Evolutionary conservation across 2,888 invertebrate genomes (phyloP).

Genomic region (Platerodrilus igneus): DNA sequence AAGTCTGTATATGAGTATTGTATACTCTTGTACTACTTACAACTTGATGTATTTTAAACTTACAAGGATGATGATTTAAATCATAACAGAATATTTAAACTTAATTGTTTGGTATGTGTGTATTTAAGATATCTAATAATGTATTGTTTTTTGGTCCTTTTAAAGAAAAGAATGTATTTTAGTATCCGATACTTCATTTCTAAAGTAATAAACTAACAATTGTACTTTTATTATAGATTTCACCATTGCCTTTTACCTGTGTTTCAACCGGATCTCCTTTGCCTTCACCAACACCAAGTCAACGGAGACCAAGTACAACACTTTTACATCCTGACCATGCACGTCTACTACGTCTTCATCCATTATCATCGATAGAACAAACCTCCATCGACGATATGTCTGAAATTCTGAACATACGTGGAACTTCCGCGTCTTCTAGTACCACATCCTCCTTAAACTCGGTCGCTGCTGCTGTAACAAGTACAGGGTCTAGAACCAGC

Average conservation of each 20-base stretch:
- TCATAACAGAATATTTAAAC: no score
- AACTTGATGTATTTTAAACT: no score
- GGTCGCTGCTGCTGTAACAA: constrained; percentile 43
- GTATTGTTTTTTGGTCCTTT: no score
- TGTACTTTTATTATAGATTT: constrained; percentile 49
- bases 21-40: no score
- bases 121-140: no score
- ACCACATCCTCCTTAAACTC: constrained; percentile 59
- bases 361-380: constrained; percentile 46
- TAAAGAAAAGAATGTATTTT: no score
- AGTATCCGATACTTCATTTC: no score
- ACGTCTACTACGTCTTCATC: constrained; percentile 53
- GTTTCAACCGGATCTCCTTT: constrained; percentile 43
- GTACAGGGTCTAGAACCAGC: constrained; percentile 37
- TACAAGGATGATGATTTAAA: no score
- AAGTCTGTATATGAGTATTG: no score
- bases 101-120: no score
- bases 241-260: constrained; percentile 50
- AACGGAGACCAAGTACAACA: constrained; percentile 53
- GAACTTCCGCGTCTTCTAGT: constrained; percentile 50
- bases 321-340: constrained; percentile 69
- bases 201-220: no score
- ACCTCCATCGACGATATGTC: constrained; percentile 49
- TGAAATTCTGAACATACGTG: constrained; percentile 42
- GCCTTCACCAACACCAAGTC: constrained; percentile 43